These are phyloP conservation scores for Drosophila triauraria DNA, from an alignment of 1,140 invertebrate species.

Conservation along the genomic window DNA sequence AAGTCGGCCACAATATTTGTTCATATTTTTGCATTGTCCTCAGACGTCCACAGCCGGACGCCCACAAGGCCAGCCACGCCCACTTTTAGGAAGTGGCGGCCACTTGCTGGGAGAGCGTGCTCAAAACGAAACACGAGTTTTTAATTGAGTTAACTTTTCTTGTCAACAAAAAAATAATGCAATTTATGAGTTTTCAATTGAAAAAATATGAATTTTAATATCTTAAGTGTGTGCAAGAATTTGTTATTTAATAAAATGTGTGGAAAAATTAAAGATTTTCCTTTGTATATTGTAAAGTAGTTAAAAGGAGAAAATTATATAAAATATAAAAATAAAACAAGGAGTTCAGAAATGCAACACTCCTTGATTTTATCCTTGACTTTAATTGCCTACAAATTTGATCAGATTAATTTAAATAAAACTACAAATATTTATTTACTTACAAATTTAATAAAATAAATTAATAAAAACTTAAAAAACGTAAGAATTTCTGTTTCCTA, in stretches of 20 bases:
- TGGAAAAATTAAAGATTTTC: neutral
- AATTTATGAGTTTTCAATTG: no score
- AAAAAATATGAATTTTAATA: neutral
- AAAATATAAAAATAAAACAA: neutral
- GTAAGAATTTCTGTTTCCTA: no score
- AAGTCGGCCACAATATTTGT: conserved; percentile 39
- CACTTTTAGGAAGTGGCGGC: neutral
- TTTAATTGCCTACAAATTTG: no score
- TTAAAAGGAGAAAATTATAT: neutral
- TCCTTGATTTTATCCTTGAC: no score
- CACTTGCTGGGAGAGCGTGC: conserved; percentile 29
- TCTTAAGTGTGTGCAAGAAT: neutral
- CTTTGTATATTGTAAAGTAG: neutral
- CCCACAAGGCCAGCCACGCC: neutral
- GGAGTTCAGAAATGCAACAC: no score
- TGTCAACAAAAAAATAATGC: neutral
- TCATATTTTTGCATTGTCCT: conserved; percentile 35
- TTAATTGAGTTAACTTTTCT: conserved; percentile 66
- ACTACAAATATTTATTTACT: no score
- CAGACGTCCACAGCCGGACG: conserved; percentile 1
- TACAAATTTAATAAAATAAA: no score
- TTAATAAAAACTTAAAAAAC: neutral
- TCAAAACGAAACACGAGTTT: conserved; percentile 53
- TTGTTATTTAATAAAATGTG: neutral
- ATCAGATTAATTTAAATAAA: no score